phyloP scores from a whole-genome alignment of 2,888 invertebrate genomes.

The Oxytorus armatus region DNA sequence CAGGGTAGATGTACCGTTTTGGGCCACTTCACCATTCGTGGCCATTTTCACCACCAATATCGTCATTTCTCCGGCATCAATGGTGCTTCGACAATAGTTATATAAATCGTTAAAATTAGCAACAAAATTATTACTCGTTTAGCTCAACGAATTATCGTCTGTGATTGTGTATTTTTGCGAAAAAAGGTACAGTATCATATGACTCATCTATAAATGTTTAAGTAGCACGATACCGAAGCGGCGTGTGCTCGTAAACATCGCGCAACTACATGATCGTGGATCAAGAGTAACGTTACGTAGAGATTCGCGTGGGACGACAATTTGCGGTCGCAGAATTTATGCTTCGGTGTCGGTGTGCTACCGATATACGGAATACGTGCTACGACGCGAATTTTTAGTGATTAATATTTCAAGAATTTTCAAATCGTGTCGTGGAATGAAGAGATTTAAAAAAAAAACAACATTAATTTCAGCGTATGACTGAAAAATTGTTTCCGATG shows the following conservation, averaged over 20 bases:
- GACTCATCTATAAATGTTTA: constrained; percentile 1
- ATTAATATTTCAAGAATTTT: neutral
- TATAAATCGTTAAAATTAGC: too few species aligned
- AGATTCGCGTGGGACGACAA: constrained; percentile 59
- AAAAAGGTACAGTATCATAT: too few species aligned
- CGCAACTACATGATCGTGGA: constrained; percentile 34
- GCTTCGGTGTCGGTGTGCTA: constrained; percentile 46
- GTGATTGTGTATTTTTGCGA: too few species aligned
- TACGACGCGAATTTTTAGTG: neutral
- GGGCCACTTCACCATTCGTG: too few species aligned
- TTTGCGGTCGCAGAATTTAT: constrained; percentile 56
- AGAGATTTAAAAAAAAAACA: neutral
- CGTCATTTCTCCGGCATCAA: too few species aligned
- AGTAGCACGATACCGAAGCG: constrained; percentile 4
- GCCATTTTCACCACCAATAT: too few species aligned
- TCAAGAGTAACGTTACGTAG: constrained; percentile 24
- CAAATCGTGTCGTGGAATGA: neutral
- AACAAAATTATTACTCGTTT: too few species aligned
- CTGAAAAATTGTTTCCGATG: neutral
- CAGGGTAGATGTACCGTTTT: too few species aligned
- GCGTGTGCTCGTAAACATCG: constrained; percentile 52
- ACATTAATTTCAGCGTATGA: neutral
- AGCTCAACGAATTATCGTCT: too few species aligned
- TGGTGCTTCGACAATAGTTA: too few species aligned
- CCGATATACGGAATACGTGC: constrained; percentile 31